A percentile compares a stretch with the other conserved stretches of the same genome.
Evolutionary conservation across 2,888 invertebrate species (phyloP).

Genomic region (Sabellastarte sp.): DNA sequence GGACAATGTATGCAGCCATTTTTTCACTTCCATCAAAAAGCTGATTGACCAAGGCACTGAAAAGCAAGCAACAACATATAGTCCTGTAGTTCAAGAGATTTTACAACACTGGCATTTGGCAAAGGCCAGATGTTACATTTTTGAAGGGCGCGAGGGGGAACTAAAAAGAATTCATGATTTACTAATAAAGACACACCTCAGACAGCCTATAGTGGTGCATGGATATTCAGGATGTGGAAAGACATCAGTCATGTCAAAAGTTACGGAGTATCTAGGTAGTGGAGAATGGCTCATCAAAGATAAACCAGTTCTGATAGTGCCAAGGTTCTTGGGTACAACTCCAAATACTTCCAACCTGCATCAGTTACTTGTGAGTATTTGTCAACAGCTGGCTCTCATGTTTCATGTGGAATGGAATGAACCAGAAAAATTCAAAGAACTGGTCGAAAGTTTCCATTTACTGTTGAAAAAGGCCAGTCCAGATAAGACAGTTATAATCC

Average conservation of each 20-base stretch:
- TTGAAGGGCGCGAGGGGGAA: slow-evolving; percentile 9
- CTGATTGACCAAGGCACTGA: neutral
- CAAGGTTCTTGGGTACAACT: slow-evolving; percentile 12
- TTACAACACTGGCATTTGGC: slow-evolving; percentile 14
- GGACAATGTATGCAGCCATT: slow-evolving; percentile 4
- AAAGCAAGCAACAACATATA: neutral
- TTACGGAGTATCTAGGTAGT: neutral
- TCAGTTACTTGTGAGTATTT: slow-evolving; percentile 3
- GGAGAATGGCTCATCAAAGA: neutral
- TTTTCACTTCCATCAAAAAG: neutral
- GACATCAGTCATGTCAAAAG: slow-evolving; percentile 2
- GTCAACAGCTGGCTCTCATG: neutral
- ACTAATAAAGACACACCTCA: neutral
- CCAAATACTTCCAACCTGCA: slow-evolving; percentile 11
- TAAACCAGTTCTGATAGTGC: neutral
- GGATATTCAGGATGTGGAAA: neutral
- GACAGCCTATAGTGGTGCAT: neutral
- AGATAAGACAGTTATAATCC: slow-evolving; percentile 24
- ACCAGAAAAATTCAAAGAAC: slow-evolving; percentile 6
- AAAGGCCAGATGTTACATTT: slow-evolving; percentile 5
- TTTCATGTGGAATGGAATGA: neutral
- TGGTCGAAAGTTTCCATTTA: neutral
- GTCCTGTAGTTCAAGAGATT: neutral
- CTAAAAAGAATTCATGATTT: neutral
- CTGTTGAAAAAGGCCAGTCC: slow-evolving; percentile 12